Conservation (phyloP, 2,797 vertebrate genomes). For the Sebastes baramenuke region DNA sequence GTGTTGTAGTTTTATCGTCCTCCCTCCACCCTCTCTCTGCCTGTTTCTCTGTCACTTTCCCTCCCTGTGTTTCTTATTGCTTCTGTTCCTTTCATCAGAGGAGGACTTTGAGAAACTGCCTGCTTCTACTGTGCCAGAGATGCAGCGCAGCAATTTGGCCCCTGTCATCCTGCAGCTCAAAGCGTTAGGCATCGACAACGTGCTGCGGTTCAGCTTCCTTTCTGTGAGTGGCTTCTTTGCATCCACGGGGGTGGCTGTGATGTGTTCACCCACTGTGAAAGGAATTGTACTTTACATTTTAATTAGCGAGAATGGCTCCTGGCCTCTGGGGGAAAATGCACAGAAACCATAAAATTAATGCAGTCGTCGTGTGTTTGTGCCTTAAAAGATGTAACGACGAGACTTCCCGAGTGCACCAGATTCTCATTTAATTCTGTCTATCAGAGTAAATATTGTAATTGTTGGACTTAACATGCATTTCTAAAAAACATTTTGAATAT, state of each 20-base stretch:
- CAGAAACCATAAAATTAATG: constrained; percentile 26
- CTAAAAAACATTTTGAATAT: neutral
- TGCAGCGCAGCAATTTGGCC: constrained; percentile 97
- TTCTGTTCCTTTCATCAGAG: constrained; percentile 80
- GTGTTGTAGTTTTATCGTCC: neutral
- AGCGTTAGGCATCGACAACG: constrained; percentile 96
- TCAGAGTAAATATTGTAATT: constrained; percentile 1
- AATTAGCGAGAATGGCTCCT: constrained; percentile 49
- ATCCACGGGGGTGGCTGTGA: constrained; percentile 39
- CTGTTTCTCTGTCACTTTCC: neutral
- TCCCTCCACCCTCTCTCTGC: neutral
- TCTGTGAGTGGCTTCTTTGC: constrained; percentile 83
- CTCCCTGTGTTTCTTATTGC: constrained; percentile 10
- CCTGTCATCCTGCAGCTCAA: constrained; percentile 98
- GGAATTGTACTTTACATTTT: constrained; percentile 51
- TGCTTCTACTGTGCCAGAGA: constrained; percentile 92
- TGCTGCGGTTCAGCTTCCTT: constrained; percentile 97
- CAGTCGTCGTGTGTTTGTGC: constrained; percentile 14
- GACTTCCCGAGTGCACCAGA: neutral
- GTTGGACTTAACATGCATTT: neutral
- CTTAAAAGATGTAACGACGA: constrained; percentile 17
- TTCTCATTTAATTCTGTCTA: neutral
- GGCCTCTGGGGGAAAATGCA: constrained; percentile 5
- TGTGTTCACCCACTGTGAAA: constrained; percentile 52
- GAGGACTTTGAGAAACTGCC: constrained; percentile 97